phyloP scores from a whole-genome alignment of 2,888 invertebrate genomes.

The Micropterix aruncella region DNA sequence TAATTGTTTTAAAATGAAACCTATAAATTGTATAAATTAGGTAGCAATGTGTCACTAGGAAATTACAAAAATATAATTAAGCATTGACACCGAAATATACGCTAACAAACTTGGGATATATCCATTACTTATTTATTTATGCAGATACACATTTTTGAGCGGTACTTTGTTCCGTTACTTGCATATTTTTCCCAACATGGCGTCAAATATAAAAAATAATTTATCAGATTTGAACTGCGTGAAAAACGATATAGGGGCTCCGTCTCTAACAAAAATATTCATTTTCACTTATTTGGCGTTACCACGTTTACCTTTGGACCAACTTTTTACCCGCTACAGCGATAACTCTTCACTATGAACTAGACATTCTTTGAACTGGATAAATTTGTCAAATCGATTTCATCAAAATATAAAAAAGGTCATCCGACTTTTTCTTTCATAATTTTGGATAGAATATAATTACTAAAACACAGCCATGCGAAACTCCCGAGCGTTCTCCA shows the following conservation, averaged over 20 bases:
- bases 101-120: background rate
- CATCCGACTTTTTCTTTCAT: no score
- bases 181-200: background rate
- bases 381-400: no score
- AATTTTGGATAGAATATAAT: no score
- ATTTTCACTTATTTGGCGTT: background rate
- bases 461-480: no score
- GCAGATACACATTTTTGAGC: background rate
- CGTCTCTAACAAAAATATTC: background rate
- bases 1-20: background rate
- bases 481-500: no score
- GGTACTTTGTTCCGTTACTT: background rate
- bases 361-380: no score
- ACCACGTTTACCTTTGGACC: background rate
- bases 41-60: background rate
- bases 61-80: background rate
- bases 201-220: background rate
- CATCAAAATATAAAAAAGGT: no score
- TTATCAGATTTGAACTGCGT: background rate
- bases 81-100: background rate
- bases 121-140: background rate
- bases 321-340: background rate
- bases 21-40: background rate
- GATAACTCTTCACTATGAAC: no score
- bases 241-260: background rate